phyloP scores from a whole-genome alignment of 1,140 invertebrate species.

The Drosophila tsacasi region DNA sequence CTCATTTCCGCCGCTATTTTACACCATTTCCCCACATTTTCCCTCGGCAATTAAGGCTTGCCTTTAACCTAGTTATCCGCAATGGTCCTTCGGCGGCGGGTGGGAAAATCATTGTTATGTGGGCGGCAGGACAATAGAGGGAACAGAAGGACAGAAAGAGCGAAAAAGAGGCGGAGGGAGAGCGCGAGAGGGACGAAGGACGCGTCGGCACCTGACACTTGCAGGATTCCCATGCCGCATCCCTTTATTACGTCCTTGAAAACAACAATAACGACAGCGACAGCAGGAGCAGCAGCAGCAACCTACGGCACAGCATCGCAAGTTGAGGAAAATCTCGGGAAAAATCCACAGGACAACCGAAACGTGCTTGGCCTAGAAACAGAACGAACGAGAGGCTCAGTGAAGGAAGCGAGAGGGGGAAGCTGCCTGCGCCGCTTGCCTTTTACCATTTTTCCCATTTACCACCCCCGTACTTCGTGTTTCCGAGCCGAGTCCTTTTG shows the following conservation, averaged over 20 bases:
- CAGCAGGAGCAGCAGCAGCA: constrained; percentile 9
- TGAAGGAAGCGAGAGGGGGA: neutral
- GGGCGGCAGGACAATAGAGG: constrained; percentile 1
- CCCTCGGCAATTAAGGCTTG: constrained; percentile 55
- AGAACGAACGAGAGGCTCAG: neutral
- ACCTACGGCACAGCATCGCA: constrained; percentile 43
- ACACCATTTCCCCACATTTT: constrained; percentile 5
- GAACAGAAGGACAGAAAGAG: neutral
- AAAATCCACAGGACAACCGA: constrained; percentile 28
- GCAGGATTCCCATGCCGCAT: constrained; percentile 60
- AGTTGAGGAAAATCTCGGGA: constrained; percentile 33
- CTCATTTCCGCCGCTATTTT: constrained; percentile 4
- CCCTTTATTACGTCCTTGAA: neutral
- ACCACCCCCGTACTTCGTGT: constrained; percentile 23
- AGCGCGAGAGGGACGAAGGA: constrained; percentile 37
- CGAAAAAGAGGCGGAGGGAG: neutral
- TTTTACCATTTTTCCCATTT: neutral
- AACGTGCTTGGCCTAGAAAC: constrained; percentile 19
- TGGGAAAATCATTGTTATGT: constrained; percentile 7
- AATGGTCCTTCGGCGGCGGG: constrained; percentile 25
- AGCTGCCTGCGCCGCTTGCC: neutral
- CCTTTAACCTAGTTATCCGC: constrained; percentile 61
- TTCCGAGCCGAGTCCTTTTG: constrained; percentile 21
- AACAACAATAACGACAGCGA: neutral
- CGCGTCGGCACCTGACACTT: constrained; percentile 54